Evolutionary conservation across 1,140 invertebrate genomes (phyloP).

Genomic region (Olivierus martensii): DNA sequence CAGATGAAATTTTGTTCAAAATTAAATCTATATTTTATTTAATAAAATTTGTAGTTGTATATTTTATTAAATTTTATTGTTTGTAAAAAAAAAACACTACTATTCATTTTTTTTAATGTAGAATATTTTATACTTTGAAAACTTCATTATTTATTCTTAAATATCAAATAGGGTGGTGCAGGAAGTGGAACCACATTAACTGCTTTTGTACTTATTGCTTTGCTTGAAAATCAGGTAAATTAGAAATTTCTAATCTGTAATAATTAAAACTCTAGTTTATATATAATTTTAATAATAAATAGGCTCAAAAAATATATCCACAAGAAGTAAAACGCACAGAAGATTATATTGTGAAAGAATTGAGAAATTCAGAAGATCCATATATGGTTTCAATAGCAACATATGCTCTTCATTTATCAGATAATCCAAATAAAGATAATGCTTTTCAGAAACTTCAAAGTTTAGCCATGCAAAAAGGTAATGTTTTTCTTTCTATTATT

Average conservation of each 20-base stretch:
- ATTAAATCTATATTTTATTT: no score
- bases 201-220: slow-evolving; percentile 64
- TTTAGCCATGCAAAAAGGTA: slow-evolving; percentile 41
- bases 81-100: no score
- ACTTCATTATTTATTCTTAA: no score
- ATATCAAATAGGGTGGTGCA: slow-evolving; percentile 41
- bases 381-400: slow-evolving; percentile 64
- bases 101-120: no score
- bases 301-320: slow-evolving; percentile 46
- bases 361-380: slow-evolving; percentile 50
- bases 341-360: slow-evolving; percentile 57
- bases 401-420: slow-evolving; percentile 59
- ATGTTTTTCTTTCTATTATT: no score
- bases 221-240: slow-evolving; percentile 46
- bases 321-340: slow-evolving; percentile 42
- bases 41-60: no score
- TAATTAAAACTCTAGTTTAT: neutral
- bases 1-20: no score
- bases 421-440: slow-evolving; percentile 46
- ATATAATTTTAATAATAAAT: no score
- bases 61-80: no score
- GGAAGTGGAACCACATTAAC: slow-evolving; percentile 60
- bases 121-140: no score
- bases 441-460: slow-evolving; percentile 52
- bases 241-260: slow-evolving; percentile 17